Evolutionary conservation across 1,140 invertebrate genomes (phyloP).

Genomic region (Riptortus pedestris): DNA sequence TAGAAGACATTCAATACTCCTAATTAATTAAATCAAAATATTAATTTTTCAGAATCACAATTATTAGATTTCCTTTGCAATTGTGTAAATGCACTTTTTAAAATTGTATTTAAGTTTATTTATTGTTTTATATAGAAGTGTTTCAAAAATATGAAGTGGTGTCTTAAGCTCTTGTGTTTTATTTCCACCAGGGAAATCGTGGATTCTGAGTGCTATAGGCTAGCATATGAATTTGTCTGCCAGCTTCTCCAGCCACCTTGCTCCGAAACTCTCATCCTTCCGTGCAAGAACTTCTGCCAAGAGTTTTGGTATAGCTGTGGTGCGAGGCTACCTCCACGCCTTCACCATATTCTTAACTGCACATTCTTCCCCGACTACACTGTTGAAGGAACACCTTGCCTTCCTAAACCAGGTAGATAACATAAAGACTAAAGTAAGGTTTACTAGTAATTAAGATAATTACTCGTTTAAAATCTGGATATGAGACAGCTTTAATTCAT

Average conservation of each 20-base stretch:
- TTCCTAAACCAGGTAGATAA: conserved; percentile 58
- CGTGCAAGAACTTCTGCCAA: conserved; percentile 73
- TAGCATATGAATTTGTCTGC: conserved; percentile 77
- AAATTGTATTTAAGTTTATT: no score
- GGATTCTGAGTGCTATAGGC: conserved; percentile 74
- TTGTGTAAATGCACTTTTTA: no score
- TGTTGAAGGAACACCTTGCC: conserved; percentile 53
- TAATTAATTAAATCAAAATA: no score
- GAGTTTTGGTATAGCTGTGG: conserved; percentile 76
- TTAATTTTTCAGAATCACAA: no score
- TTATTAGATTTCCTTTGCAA: no score
- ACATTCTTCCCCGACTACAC: conserved; percentile 66
- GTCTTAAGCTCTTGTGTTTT: background rate
- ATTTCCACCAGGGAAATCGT: conserved; percentile 61
- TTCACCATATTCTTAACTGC: conserved; percentile 65
- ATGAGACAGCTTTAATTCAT: no score
- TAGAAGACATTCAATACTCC: no score
- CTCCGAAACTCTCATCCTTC: conserved; percentile 49
- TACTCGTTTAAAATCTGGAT: no score
- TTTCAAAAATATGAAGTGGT: no score
- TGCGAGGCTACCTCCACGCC: conserved; percentile 53
- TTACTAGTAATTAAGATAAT: no score
- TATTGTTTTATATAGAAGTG: no score
- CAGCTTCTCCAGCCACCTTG: conserved; percentile 72
- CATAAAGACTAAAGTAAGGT: no score